Evolutionary conservation across 2,113 vertebrate species (phyloP), one percentile per base, ranked within the genome.

Genomic region (Rhagologus leucostigma): DNA sequence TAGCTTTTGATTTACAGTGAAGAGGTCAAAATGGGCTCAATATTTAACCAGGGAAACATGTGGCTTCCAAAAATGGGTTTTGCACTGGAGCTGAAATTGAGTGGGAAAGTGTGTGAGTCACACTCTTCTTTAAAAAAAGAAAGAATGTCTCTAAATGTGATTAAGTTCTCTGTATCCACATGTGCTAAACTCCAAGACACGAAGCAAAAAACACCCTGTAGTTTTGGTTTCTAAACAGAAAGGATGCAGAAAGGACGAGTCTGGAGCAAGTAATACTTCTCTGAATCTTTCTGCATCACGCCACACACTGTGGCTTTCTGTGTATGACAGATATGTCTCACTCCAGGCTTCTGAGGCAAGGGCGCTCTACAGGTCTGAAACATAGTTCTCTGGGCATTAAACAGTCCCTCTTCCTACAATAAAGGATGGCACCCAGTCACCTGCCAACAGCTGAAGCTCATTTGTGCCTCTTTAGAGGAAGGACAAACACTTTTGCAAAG

Each of bases 1-100:
- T 17, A 89, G 44, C 52, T 90, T 87, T 73, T 68, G 30, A 42
- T 73, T 93, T 93, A 52, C 82, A 53, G 33, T 10, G 1, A 73
- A 76, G 71, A 73, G 22, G 46, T 92, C 75, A 92, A 75, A 73
- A 62, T 16, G 16, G 42, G 79, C 57, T 93, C 70, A 77, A 50
- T 90, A 60, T 93, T 95, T 93, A 97, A 95, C 88, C 30, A 85
- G 70, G n/a, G 32, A 46, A 90, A 44, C 24, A 62, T 56, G 47
- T 75, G 62, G 32, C 71, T 90, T 84, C 71, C 80, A 37, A 24
- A 56, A 84, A 77, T 63, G 22, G 27, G 19, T 62, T 93, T 84
- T 77, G 18, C 50, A 65, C 59, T 60, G 50, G 88, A 84, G 47
- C 16, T 39, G 49, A 69, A 84, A 76, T 62, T 42, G 79, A 84